These are phyloP conservation scores for Dicaeum eximium DNA, from an alignment of 2,113 vertebrate genomes.

Conservation along the genomic window DNA sequence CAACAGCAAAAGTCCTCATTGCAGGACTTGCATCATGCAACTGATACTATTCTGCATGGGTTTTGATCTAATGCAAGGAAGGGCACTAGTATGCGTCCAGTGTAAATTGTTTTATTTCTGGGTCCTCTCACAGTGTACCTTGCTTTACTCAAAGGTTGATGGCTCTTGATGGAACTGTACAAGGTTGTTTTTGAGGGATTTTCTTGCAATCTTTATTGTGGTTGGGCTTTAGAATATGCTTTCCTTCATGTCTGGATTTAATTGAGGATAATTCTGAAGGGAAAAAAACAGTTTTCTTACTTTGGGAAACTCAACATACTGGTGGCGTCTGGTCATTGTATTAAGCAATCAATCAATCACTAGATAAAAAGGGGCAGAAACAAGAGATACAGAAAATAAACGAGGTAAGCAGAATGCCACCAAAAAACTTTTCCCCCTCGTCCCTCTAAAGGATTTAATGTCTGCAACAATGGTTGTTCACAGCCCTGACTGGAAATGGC, in stretches of 20 bases:
- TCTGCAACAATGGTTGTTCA: not conserved
- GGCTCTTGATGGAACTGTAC: not conserved
- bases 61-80: not conserved
- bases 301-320: not conserved
- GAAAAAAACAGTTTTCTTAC: slow-evolving; percentile 1
- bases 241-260: slow-evolving; percentile 19
- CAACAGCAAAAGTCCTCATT: not conserved
- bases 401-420: not conserved
- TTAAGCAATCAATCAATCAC: slow-evolving; percentile 11
- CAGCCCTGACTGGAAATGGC: not conserved
- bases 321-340: slow-evolving; percentile 28
- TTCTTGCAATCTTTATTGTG: not conserved
- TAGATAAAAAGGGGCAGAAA: slow-evolving; percentile 15
- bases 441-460: not conserved
- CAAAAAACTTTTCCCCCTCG: fast-evolving
- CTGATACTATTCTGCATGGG: not conserved
- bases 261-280: slow-evolving; percentile 10
- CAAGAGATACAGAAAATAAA: not conserved
- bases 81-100: not conserved
- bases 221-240: not conserved
- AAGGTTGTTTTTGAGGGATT: not conserved
- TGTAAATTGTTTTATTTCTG: not conserved
- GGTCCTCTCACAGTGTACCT: not conserved
- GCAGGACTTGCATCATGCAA: not conserved
- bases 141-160: not conserved